Evolutionary conservation across 2,888 invertebrate genomes (phyloP).

Genomic region (Exephanes ischioxanthus): DNA sequence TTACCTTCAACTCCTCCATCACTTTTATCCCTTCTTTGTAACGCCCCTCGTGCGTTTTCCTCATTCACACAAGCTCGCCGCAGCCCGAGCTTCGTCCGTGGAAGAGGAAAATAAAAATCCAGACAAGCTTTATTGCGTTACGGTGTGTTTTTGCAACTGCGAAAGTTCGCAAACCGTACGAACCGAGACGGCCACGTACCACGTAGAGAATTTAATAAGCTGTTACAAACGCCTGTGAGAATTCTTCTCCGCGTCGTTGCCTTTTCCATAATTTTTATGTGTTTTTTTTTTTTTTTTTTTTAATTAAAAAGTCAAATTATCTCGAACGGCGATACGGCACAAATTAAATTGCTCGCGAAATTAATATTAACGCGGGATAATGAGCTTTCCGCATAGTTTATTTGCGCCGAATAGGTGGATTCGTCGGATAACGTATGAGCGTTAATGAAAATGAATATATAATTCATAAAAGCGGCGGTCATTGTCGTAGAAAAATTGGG

Average conservation of each 20-base stretch:
- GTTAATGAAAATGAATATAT: background rate
- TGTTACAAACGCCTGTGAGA: constrained; percentile 11
- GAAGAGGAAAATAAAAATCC: constrained; percentile 2
- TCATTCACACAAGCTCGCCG: background rate
- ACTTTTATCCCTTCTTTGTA: constrained; percentile 1
- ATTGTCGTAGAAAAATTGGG: background rate
- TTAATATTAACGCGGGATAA: background rate
- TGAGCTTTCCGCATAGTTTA: constrained; percentile 1
- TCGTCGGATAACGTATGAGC: background rate
- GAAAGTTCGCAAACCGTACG: constrained; percentile 1
- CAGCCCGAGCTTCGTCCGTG: background rate
- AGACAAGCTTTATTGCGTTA: constrained; percentile 3
- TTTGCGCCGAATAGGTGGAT: background rate
- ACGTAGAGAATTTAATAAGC: constrained; percentile 2
- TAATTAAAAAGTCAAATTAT: constrained; percentile 17
- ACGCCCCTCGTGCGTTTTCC: background rate
- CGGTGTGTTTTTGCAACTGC: background rate
- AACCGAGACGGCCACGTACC: background rate
- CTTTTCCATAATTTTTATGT: background rate
- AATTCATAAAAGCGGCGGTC: background rate
- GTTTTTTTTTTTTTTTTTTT: background rate
- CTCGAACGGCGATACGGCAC: background rate
- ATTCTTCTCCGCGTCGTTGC: constrained; percentile 12
- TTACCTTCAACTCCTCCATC: constrained; percentile 6
- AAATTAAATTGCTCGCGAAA: constrained; percentile 2